Evolutionary conservation across 2,797 vertebrate species (phyloP).

Genomic region (Neosilurus hyrtlii): DNA sequence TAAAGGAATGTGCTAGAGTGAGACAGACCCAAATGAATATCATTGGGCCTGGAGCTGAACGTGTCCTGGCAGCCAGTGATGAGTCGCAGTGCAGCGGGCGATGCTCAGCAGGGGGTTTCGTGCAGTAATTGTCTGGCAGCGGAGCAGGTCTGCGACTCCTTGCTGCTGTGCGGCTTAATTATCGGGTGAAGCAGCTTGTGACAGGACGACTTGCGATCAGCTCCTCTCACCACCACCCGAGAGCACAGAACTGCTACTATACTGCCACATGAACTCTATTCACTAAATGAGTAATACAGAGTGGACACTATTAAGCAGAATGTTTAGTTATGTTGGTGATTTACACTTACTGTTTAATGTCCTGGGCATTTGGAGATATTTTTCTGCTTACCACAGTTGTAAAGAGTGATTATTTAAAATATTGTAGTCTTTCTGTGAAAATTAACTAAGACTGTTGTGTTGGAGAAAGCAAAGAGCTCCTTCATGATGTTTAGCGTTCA

Average conservation of each 20-base stretch:
- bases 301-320: background rate
- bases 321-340: background rate
- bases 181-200: constrained; percentile 50
- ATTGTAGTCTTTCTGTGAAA: background rate
- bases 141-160: constrained; percentile 50
- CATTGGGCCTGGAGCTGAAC: constrained; percentile 26
- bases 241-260: constrained; percentile 7
- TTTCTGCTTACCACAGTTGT: background rate
- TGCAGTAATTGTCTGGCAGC: constrained; percentile 52
- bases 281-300: background rate
- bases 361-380: background rate
- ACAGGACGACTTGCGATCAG: constrained; percentile 29
- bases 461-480: background rate
- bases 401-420: background rate
- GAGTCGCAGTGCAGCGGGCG: constrained; percentile 48
- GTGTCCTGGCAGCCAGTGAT: constrained; percentile 31
- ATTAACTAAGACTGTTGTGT: no score
- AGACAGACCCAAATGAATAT: background rate
- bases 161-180: constrained; percentile 56
- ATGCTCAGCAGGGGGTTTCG: constrained; percentile 43
- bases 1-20: background rate
- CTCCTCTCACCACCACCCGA: constrained; percentile 26
- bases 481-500: background rate
- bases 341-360: background rate
- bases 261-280: background rate